phyloP scores from a whole-genome alignment of 1,140 invertebrate genomes.

The Psix sp. region DNA sequence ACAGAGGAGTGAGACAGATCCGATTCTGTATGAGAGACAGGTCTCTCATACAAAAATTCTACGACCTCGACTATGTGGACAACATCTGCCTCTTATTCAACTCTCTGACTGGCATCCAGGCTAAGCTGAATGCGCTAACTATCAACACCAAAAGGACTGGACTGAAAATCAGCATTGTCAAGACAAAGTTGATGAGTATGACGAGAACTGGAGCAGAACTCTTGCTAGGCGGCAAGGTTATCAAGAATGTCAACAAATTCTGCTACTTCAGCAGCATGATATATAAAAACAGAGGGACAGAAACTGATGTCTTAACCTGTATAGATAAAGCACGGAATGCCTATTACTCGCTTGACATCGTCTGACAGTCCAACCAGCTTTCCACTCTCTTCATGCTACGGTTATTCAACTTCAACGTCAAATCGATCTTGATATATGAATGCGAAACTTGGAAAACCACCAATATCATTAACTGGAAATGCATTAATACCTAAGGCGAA shows the following conservation, averaged over 20 bases:
- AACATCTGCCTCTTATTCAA: not conserved
- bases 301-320: not conserved
- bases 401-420: slow-evolving; percentile 4
- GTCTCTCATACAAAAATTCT: not conserved
- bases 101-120: not conserved
- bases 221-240: not conserved
- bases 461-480: not conserved
- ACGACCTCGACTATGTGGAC: slow-evolving; percentile 6
- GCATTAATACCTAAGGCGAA: not conserved
- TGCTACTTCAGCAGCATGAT: not conserved
- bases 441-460: slow-evolving; percentile 12
- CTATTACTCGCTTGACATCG: not conserved
- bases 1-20: too few relatives aligned
- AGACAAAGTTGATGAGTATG: slow-evolving; percentile 2
- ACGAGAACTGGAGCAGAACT: not conserved
- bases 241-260: slow-evolving; percentile 4
- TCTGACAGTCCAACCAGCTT: slow-evolving; percentile 1
- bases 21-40: too few relatives aligned
- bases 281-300: not conserved
- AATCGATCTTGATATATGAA: not conserved
- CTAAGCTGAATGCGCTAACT: not conserved
- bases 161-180: not conserved
- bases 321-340: not conserved
- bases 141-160: not conserved
- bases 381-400: slow-evolving; percentile 3